Conservation (phyloP, 2,113 vertebrate species). For the Piaya cayana region DNA sequence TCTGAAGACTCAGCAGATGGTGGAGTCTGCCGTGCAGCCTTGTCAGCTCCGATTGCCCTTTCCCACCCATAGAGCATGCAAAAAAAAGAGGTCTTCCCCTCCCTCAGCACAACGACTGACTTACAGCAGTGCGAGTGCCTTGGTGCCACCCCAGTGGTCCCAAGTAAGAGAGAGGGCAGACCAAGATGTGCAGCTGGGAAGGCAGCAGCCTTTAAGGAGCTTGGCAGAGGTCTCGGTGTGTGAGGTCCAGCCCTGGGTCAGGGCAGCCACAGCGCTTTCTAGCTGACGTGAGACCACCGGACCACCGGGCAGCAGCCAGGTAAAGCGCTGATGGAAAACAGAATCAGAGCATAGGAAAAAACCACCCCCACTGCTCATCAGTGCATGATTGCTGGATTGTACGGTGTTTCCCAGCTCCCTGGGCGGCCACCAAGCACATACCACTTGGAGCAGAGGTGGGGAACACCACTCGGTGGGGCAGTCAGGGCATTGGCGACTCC, state of each 20-base stretch:
- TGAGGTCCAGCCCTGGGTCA: too few relatives aligned
- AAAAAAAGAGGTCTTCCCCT: not conserved
- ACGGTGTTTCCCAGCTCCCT: not conserved
- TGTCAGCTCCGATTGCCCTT: not conserved
- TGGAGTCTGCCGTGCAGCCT: not conserved
- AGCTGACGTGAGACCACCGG: fast-evolving
- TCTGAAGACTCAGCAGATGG: not conserved
- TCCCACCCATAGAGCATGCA: not conserved
- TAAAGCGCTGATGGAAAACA: not conserved
- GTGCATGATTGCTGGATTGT: not conserved
- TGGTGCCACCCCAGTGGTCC: too few relatives aligned
- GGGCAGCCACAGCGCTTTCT: not conserved
- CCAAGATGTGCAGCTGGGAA: not conserved
- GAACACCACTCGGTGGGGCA: fast-evolving
- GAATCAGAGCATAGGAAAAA: not conserved
- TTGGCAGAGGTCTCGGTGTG: too few relatives aligned
- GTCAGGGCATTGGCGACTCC: fast-evolving
- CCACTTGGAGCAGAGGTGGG: not conserved
- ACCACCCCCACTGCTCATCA: too few relatives aligned
- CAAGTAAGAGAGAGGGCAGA: too few relatives aligned
- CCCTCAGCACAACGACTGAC: too few relatives aligned
- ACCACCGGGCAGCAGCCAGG: not conserved
- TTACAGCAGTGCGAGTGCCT: too few relatives aligned
- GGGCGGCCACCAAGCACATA: too few relatives aligned
- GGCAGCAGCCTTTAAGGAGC: not conserved